Base-by-base conservation (phyloP, 2,888 invertebrate species). In the Micropterix aruncella region DNA sequence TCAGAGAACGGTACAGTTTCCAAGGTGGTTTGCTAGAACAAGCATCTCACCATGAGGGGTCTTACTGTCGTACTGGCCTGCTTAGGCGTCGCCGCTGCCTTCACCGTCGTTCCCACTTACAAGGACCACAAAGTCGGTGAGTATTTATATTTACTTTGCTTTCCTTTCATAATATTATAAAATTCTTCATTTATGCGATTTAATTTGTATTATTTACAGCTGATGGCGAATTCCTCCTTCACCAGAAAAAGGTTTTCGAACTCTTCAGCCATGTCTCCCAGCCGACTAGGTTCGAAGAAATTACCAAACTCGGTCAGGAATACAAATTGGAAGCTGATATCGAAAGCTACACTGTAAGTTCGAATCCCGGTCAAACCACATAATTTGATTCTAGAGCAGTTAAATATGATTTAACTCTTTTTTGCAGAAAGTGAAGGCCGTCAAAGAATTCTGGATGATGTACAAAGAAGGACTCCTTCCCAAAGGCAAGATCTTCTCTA, bases 401-500 rank as follows among this genome's bases (percentile, higher is more conserved):
- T n/a, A n/a, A n/a, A n/a, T n/a, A n/a, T n/a, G n/a, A n/a, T n/a
- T n/a, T n/a, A n/a, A n/a, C n/a, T n/a, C n/a, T n/a, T n/a, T n/a
- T n/a, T 19, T 70, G 14, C 57, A 72, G 69, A 62, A 70, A 52
- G 60, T 63, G 47, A 56, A 64, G 48, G 63, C 62, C 1, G 64
- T 73, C 3, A 60, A 64, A 38, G 63, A 69, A 15, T 74, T 74
- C 52, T 50, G 68, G 45, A 44, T 50, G 1, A 52, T 62, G 39
- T 66, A 62, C 56, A 63, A 66, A 43, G 56, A 61, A 46, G 71
- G 73, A 37, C 65, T 70, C 51, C 49, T 75, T 42, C 68, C 73
- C 0, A 70, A 67, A 46, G 62, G 63, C 38, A 60, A 65, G 38
- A 57, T 71, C 42, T 77, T 72, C 60, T 73, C 76, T 43, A 66